Conservation (phyloP, 2,113 vertebrate genomes). For the Centropus unirufus region DNA sequence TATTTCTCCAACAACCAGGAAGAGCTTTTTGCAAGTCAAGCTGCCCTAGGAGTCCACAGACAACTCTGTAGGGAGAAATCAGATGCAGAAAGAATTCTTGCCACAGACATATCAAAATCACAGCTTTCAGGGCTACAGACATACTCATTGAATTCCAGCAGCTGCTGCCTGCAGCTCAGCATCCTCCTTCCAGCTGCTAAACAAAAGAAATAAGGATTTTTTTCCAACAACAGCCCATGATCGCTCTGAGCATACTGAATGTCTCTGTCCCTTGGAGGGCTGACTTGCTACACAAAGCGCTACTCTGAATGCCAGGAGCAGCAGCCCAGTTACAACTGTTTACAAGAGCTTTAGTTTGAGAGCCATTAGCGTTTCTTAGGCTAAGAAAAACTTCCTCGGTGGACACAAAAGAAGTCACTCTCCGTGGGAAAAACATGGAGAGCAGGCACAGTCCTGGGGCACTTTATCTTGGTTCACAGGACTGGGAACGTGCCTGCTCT, state of each 20-base stretch:
- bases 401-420: neutral
- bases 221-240: neutral
- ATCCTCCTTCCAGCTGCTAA: neutral
- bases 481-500: neutral
- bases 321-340: neutral
- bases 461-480: neutral
- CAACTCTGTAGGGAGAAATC: neutral
- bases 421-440: neutral
- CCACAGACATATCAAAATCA: neutral
- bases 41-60: neutral
- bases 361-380: neutral
- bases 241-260: neutral
- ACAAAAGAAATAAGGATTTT: neutral
- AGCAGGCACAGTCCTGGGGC: neutral
- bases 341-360: neutral
- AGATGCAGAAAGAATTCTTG: neutral
- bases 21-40: neutral
- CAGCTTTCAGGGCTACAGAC: neutral
- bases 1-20: neutral
- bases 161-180: neutral
- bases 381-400: neutral
- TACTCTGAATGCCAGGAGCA: neutral
- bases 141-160: neutral
- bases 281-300: neutral
- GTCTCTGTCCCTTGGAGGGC: neutral